phyloP scores from a whole-genome alignment of 2,113 vertebrate genomes.

The Sander vitreus region DNA sequence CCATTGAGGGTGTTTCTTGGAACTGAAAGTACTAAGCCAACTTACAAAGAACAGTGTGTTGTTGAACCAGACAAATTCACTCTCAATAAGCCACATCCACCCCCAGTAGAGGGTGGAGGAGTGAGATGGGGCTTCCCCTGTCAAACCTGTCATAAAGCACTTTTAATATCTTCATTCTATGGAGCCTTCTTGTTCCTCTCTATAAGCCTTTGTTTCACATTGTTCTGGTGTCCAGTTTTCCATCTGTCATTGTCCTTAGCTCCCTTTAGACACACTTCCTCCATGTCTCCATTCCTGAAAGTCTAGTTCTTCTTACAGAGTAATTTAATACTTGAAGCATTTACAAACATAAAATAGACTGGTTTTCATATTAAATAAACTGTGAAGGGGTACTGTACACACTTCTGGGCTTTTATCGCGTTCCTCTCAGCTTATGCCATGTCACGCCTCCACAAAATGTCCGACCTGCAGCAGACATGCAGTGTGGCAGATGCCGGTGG shows the following conservation, averaged over 20 bases:
- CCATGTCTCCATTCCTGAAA: not conserved
- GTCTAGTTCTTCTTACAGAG: not conserved
- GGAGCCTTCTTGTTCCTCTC: not conserved
- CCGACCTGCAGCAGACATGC: constrained; percentile 9
- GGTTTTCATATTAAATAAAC: not conserved
- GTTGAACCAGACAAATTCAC: not conserved
- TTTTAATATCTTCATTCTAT: not conserved
- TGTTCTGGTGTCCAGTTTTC: not conserved
- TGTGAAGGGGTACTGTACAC: not conserved
- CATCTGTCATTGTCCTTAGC: not conserved
- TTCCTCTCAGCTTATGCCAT: not conserved
- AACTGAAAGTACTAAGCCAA: too few species aligned
- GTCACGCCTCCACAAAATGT: not conserved
- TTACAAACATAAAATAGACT: not conserved
- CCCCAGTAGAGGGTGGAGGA: not conserved
- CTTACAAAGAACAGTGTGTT: not conserved
- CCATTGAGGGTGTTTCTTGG: not conserved
- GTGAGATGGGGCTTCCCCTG: not conserved
- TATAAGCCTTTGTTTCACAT: not conserved
- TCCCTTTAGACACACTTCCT: not conserved
- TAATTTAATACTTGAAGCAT: not conserved
- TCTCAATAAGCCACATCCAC: not conserved
- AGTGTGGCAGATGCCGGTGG: not conserved
- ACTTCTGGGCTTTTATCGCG: not conserved
- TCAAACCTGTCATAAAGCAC: not conserved